phyloP scores from a whole-genome alignment of 2,888 invertebrate species.

The Sipha maydis region DNA sequence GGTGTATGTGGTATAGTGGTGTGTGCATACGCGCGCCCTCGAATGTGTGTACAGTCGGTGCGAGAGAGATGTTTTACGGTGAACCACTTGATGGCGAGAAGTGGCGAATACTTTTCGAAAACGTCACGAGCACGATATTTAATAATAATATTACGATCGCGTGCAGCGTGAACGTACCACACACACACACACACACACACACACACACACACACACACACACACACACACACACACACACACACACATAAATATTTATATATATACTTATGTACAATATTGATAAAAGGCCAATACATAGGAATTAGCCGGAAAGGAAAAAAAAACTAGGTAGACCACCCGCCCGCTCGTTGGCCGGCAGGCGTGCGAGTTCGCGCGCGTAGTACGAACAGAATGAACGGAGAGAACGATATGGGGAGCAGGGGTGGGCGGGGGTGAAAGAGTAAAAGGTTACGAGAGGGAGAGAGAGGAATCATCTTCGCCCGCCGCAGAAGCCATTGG shows the following conservation, averaged over 20 bases:
- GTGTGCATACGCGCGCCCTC: not conserved
- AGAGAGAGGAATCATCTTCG: slow-evolving; percentile 8
- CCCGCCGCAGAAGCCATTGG: slow-evolving; percentile 28
- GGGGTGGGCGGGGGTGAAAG: not conserved
- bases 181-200: not conserved
- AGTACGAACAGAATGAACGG: not conserved
- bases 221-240: not conserved
- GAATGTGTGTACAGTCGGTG: not conserved
- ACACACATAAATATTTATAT: too few species aligned
- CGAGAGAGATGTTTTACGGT: not conserved
- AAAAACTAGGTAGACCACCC: not conserved
- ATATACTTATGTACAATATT: too few species aligned
- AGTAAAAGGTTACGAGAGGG: not conserved
- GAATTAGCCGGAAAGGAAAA: not conserved
- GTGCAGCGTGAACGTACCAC: not conserved
- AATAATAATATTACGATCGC: not conserved
- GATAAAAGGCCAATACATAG: not conserved
- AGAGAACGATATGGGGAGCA: not conserved
- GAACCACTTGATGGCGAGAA: not conserved
- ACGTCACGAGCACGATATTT: not conserved
- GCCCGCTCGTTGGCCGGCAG: not conserved
- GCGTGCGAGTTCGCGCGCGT: not conserved
- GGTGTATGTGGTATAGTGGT: not conserved
- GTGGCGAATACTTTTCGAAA: slow-evolving; percentile 5
- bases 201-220: not conserved